These are phyloP conservation scores for Melanostoma scalare DNA, from an alignment of 2,888 invertebrate genomes.

Conservation along the genomic window DNA sequence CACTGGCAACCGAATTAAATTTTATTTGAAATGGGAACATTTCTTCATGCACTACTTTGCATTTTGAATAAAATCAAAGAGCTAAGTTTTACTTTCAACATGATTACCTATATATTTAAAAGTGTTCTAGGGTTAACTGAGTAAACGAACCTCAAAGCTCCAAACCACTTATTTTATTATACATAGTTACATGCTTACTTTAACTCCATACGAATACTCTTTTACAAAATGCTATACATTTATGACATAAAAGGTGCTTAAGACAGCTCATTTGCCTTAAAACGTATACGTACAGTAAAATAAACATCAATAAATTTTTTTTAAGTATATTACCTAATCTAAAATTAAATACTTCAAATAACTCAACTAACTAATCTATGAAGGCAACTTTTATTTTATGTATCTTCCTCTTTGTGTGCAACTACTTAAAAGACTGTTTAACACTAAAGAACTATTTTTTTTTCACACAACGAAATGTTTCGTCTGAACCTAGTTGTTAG, in stretches of 20 bases:
- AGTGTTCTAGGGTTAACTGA: constrained; percentile 50
- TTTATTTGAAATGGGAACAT: too few relatives aligned
- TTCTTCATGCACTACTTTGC: too few relatives aligned
- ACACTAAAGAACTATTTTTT: constrained; percentile 64
- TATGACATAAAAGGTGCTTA: constrained; percentile 63
- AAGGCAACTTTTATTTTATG: constrained; percentile 36
- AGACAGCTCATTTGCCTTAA: constrained; percentile 55
- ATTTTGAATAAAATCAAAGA: too few relatives aligned
- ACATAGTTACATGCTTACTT: constrained; percentile 8
- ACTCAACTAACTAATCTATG: constrained; percentile 21
- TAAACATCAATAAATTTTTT: not conserved
- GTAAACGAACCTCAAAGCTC: constrained; percentile 1
- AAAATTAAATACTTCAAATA: constrained; percentile 5
- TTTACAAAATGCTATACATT: constrained; percentile 27
- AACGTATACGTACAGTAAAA: constrained; percentile 31
- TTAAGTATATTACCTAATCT: not conserved
- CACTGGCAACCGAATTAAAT: too few relatives aligned
- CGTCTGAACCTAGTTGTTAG: constrained; percentile 33
- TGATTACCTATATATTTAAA: too few relatives aligned
- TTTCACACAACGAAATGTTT: constrained; percentile 31
- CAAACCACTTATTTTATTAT: not conserved
- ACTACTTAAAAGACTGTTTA: constrained; percentile 64
- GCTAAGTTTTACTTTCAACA: too few relatives aligned
- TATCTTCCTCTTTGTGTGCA: constrained; percentile 60
- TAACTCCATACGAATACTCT: not conserved